phyloP scores from a whole-genome alignment of 1,140 invertebrate species.

The Cyphomyrmex costatus region DNA sequence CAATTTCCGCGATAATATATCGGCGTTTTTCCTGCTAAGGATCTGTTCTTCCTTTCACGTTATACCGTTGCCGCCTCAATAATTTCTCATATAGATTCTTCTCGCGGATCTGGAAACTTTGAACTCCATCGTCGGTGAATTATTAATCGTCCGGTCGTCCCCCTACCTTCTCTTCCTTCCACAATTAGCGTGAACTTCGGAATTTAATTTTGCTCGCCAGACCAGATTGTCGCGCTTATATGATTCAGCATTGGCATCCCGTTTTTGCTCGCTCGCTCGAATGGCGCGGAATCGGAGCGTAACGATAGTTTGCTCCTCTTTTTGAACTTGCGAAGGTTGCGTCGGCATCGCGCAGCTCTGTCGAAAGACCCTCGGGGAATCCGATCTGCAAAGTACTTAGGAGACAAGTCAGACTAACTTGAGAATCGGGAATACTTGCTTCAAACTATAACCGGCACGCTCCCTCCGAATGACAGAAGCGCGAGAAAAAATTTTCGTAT shows the following conservation, averaged over 20 bases:
- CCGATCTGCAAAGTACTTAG: conserved; percentile 49
- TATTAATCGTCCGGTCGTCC: conserved; percentile 68
- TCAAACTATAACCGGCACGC: background rate
- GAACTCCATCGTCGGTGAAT: conserved; percentile 51
- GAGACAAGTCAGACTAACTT: conserved; percentile 32
- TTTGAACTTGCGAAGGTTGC: conserved; percentile 50
- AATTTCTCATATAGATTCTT: conserved; percentile 62
- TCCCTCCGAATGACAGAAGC: background rate
- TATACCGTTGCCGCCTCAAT: conserved; percentile 38
- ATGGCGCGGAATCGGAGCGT: conserved; percentile 46
- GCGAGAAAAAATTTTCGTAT: background rate
- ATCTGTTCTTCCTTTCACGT: conserved; percentile 3
- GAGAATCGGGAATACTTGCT: background rate
- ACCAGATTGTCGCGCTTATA: conserved; percentile 51
- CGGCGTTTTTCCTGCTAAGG: conserved; percentile 39
- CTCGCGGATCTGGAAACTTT: conserved; percentile 58
- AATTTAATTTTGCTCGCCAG: conserved; percentile 69
- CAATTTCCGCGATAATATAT: conserved; percentile 58
- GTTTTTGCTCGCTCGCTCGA: conserved; percentile 16
- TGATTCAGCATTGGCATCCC: conserved; percentile 45
- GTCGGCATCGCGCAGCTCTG: conserved; percentile 25
- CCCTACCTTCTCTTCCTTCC: background rate
- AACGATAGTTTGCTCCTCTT: conserved; percentile 71
- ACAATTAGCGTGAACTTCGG: conserved; percentile 66
- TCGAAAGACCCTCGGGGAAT: conserved; percentile 44